Evolutionary conservation across 1,140 invertebrate genomes (phyloP).

Genomic region (Lepidurus packardi): DNA sequence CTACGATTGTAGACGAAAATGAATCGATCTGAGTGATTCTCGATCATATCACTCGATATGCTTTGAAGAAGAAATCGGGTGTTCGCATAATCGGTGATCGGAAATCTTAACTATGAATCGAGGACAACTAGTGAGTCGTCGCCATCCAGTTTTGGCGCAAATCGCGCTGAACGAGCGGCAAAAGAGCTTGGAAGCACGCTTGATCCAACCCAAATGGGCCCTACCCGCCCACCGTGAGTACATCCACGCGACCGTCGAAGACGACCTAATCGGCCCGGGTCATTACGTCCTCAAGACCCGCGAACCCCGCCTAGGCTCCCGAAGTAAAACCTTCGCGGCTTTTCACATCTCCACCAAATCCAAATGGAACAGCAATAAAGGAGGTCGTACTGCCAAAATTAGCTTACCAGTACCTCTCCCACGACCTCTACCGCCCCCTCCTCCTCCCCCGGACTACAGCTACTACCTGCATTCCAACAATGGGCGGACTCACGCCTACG

Average conservation of each 20-base stretch:
- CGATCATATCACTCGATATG: no score
- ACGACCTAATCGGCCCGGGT: constrained; percentile 30
- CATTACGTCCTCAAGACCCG: background rate
- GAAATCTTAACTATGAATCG: constrained; percentile 17
- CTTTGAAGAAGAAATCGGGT: no score
- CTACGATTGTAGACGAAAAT: no score
- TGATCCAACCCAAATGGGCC: background rate
- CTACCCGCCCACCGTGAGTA: constrained; percentile 22
- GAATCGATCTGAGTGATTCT: no score
- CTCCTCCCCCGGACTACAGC: background rate
- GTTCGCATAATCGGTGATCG: no score
- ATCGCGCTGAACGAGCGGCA: constrained; percentile 32
- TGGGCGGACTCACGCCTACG: background rate
- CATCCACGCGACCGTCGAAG: constrained; percentile 30
- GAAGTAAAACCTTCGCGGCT: background rate
- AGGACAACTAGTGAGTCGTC: background rate
- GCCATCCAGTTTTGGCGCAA: constrained; percentile 32
- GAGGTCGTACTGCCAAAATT: background rate
- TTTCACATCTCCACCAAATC: background rate
- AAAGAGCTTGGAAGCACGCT: constrained; percentile 27
- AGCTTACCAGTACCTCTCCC: background rate
- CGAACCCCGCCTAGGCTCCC: background rate
- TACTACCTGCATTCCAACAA: background rate
- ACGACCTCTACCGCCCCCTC: background rate
- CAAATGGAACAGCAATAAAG: background rate